phyloP scores from a whole-genome alignment of 2,888 invertebrate species.

The Brachyopa scutellaris region DNA sequence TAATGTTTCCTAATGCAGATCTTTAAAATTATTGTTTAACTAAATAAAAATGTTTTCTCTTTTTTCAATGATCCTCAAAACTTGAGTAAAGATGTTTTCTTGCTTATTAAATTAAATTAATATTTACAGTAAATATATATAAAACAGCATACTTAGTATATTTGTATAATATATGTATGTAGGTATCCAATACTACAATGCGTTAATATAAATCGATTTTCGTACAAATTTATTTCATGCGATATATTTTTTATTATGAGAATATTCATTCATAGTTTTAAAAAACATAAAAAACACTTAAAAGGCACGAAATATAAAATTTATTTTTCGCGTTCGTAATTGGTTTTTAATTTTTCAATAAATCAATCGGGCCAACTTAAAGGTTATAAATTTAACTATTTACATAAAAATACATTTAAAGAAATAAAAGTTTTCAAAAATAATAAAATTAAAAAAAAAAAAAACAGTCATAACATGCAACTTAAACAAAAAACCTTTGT shows the following conservation, averaged over 20 bases:
- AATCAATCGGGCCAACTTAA: conserved; percentile 3
- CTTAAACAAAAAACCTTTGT: conserved; percentile 29
- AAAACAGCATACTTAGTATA: conserved; percentile 24
- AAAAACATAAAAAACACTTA: conserved; percentile 38
- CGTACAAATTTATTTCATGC: conserved; percentile 52
- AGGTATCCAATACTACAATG: conserved; percentile 19
- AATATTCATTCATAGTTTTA: background rate
- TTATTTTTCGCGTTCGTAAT: conserved; percentile 10
- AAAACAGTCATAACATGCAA: conserved; percentile 30
- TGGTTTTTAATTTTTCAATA: background rate
- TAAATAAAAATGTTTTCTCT: conserved; percentile 63
- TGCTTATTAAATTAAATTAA: conserved; percentile 42
- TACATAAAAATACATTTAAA: conserved; percentile 60
- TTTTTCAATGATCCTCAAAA: conserved; percentile 38
- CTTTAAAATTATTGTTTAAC: conserved; percentile 46
- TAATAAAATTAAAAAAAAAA: conserved; percentile 4
- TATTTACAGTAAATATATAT: conserved; percentile 62
- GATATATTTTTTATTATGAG: background rate
- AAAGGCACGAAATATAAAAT: conserved; percentile 55
- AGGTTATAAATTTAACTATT: conserved; percentile 39
- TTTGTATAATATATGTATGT: conserved; percentile 25
- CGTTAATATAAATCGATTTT: conserved; percentile 36
- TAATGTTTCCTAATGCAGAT: conserved; percentile 38
- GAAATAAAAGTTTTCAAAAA: conserved; percentile 6
- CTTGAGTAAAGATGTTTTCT: conserved; percentile 14